Percentiles rank a stretch among this genome's conserved stretches.
These are phyloP conservation scores for Lumbricus terrestris DNA, from an alignment of 2,888 invertebrate genomes.

Conservation along the genomic window DNA sequence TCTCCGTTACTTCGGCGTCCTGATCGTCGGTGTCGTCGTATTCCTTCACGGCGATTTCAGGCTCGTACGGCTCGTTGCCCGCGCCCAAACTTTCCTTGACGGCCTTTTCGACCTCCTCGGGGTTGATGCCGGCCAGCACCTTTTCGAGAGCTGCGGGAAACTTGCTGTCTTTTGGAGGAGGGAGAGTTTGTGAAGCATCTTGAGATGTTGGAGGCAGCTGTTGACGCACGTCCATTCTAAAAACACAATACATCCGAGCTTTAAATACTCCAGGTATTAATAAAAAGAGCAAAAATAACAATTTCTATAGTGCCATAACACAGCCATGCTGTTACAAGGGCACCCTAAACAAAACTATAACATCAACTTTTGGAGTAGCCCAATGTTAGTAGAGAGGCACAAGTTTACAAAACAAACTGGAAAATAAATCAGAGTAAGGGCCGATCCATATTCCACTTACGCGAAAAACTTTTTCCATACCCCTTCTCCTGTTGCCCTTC, in stretches of 20 bases:
- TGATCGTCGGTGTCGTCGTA: conserved; percentile 40
- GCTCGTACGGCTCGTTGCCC: not conserved
- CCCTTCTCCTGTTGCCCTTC: too few species aligned
- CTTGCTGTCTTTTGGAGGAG: conserved; percentile 46
- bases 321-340: too few species aligned
- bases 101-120: conserved; percentile 42
- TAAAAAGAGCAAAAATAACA: too few species aligned
- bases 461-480: too few species aligned
- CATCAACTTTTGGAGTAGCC: too few species aligned
- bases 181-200: not conserved
- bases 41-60: not conserved
- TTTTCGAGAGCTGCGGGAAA: conserved; percentile 86
- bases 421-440: too few species aligned
- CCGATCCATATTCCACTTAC: too few species aligned
- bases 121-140: conserved; percentile 72
- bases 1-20: conserved; percentile 23
- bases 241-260: not conserved
- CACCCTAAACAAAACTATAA: too few species aligned
- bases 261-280: not conserved
- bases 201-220: not conserved
- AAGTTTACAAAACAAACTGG: too few species aligned
- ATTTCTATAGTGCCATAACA: too few species aligned
- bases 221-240: not conserved
- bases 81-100: conserved; percentile 28
- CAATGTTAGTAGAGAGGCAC: too few species aligned